These are phyloP conservation scores for Pristis pectinata DNA, from an alignment of 2,797 vertebrate species.

Conservation along the genomic window DNA sequence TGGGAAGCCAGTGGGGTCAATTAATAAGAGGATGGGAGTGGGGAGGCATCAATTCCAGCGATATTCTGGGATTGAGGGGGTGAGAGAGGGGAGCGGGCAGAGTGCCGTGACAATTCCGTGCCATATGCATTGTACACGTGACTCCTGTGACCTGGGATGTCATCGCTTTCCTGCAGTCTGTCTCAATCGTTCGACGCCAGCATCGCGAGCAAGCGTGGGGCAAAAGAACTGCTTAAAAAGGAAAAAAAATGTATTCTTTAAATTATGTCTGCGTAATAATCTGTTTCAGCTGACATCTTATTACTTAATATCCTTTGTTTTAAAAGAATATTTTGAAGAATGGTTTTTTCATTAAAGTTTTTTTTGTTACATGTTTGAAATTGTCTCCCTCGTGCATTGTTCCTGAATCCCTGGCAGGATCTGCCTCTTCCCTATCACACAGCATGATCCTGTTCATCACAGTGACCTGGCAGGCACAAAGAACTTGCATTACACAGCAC, in stretches of 20 bases:
- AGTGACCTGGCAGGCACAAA: too few relatives aligned
- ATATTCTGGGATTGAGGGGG: background rate
- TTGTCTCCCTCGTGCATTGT: background rate
- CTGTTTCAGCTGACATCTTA: slow-evolving; percentile 31
- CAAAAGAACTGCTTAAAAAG: background rate
- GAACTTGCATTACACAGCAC: too few relatives aligned
- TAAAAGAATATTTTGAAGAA: slow-evolving; percentile 35
- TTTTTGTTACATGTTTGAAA: slow-evolving; percentile 24
- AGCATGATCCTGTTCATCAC: too few relatives aligned
- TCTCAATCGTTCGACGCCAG: background rate
- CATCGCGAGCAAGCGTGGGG: background rate
- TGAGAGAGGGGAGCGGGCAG: too few relatives aligned
- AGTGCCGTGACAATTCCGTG: background rate
- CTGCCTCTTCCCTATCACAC: too few relatives aligned
- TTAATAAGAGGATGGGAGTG: background rate
- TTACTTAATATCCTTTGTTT: slow-evolving; percentile 36
- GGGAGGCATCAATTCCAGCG: background rate
- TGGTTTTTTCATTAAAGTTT: slow-evolving; percentile 28
- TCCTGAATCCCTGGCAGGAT: background rate
- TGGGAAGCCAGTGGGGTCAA: too few relatives aligned
- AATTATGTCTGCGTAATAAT: slow-evolving; percentile 32
- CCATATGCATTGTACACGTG: background rate
- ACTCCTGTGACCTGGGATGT: background rate
- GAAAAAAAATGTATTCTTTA: background rate
- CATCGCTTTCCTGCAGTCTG: background rate